phyloP scores from a whole-genome alignment of 2,888 invertebrate genomes.

The Drosophila ezoana region DNA sequence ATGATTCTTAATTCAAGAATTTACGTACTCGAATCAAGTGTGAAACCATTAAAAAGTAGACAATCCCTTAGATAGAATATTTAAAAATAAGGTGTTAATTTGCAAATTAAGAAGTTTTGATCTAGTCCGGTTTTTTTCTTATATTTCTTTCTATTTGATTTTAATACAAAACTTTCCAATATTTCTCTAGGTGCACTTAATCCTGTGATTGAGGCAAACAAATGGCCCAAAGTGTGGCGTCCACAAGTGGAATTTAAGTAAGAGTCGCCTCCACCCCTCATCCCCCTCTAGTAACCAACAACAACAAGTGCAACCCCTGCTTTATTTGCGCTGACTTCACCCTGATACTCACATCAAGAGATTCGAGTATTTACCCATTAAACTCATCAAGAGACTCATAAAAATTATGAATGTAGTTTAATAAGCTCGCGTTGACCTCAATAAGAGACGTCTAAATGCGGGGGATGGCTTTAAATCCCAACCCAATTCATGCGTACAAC shows the following conservation, averaged over 20 bases:
- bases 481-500: conserved; percentile 23
- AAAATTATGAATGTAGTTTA: conserved; percentile 71
- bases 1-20: too few species aligned
- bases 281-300: neutral
- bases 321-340: conserved; percentile 33
- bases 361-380: conserved; percentile 50
- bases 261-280: neutral
- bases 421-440: conserved; percentile 70
- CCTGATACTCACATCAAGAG: conserved; percentile 8
- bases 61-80: too few species aligned
- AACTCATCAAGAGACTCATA: conserved; percentile 50
- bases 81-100: too few species aligned
- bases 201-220: conserved; percentile 6
- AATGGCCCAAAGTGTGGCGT: conserved; percentile 29
- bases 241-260: conserved; percentile 52
- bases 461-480: conserved; percentile 36
- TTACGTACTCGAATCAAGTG: too few species aligned
- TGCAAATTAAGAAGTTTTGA: too few species aligned
- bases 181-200: neutral
- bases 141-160: neutral
- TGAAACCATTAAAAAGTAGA: too few species aligned
- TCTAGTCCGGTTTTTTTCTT: too few species aligned
- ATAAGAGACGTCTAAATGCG: conserved; percentile 19
- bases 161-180: too few species aligned
- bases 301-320: conserved; percentile 33